These are phyloP conservation scores for Gymnoscelis rufifasciata DNA, from an alignment of 2,888 invertebrate species.

Conservation along the genomic window DNA sequence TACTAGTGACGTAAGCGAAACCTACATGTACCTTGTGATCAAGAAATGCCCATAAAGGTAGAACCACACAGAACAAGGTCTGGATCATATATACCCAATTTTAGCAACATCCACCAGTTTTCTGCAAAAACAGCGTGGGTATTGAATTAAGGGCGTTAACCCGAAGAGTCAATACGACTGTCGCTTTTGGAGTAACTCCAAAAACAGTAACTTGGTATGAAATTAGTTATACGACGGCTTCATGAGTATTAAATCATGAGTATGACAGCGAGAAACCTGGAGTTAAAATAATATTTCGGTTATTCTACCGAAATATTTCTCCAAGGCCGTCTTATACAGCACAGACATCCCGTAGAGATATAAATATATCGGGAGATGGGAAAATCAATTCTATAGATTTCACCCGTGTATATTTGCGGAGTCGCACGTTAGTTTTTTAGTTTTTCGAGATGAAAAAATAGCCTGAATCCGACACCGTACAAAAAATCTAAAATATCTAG, in stretches of 20 bases:
- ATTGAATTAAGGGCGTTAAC: constrained; percentile 55
- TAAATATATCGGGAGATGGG: constrained; percentile 22
- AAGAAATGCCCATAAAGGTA: constrained; percentile 47
- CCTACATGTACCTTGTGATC: constrained; percentile 28
- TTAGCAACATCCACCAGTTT: constrained; percentile 33
- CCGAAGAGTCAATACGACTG: constrained; percentile 46
- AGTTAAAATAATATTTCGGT: constrained; percentile 8
- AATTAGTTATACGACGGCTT: constrained; percentile 18
- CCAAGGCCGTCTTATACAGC: constrained; percentile 19
- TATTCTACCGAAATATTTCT: too few species aligned
- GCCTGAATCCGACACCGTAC: too few species aligned
- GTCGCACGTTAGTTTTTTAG: too few species aligned
- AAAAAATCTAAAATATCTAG: too few species aligned
- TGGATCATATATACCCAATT: constrained; percentile 37
- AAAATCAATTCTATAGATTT: constrained; percentile 20
- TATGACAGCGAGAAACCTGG: constrained; percentile 11
- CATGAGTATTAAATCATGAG: constrained; percentile 15
- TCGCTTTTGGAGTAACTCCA: constrained; percentile 58
- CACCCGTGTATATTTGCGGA: too few species aligned
- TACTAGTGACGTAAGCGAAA: constrained; percentile 31
- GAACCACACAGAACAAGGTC: constrained; percentile 22
- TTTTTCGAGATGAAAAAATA: too few species aligned
- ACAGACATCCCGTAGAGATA: constrained; percentile 10
- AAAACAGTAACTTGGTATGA: constrained; percentile 48
- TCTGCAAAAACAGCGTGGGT: constrained; percentile 56